Percentiles rank a stretch among this genome's conserved stretches.
Evolutionary conservation across 2,113 vertebrate genomes (phyloP).

Genomic region (Seriola dumerili): DNA sequence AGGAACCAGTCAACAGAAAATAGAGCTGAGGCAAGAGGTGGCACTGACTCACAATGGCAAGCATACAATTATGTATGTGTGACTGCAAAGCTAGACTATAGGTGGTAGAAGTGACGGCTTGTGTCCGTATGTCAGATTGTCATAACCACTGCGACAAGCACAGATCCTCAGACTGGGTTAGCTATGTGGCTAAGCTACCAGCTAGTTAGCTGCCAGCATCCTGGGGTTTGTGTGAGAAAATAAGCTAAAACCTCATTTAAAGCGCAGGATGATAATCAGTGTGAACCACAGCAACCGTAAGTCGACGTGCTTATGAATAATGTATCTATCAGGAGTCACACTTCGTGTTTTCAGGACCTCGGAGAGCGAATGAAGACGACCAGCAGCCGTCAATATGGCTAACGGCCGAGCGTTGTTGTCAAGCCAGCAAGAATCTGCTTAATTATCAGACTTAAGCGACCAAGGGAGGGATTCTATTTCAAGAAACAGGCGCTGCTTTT

Average conservation of each 20-base stretch:
- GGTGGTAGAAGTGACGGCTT: neutral
- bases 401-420: constrained; percentile 25
- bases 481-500: rapidly evolving
- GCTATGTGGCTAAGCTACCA: constrained; percentile 53
- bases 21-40: constrained; percentile 33
- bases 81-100: neutral
- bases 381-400: constrained; percentile 60
- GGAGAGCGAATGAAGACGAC: constrained; percentile 72
- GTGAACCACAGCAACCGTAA: rapidly evolving
- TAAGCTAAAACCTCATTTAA: neutral
- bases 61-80: neutral
- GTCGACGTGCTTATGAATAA: neutral
- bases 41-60: neutral
- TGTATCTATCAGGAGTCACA: neutral
- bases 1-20: constrained; percentile 40
- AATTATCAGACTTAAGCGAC: neutral
- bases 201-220: constrained; percentile 46
- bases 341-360: constrained; percentile 73
- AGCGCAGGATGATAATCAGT: rapidly evolving
- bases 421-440: constrained; percentile 2
- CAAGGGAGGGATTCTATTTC: rapidly evolving
- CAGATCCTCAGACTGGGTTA: constrained; percentile 12
- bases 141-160: constrained; percentile 48
- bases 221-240: neutral
- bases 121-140: neutral